A percentile compares a stretch with the other conserved stretches of the same genome.
These are phyloP conservation scores for Lasioglossum villosulum DNA, from an alignment of 2,888 invertebrate species.

Conservation along the genomic window DNA sequence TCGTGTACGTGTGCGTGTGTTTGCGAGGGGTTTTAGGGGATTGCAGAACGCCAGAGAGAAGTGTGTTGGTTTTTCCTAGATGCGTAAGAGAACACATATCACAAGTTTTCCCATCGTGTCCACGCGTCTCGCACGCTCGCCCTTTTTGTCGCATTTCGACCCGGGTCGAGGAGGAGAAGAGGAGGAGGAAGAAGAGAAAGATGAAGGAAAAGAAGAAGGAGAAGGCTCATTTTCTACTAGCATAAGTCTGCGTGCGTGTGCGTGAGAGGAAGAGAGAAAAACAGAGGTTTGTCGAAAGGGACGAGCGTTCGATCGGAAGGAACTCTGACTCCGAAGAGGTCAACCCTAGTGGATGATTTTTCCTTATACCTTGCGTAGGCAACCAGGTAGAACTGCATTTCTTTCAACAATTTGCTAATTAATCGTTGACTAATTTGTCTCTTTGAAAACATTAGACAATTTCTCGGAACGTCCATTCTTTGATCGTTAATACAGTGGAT, in stretches of 20 bases:
- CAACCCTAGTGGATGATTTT: background rate
- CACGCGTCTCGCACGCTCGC: constrained; percentile 56
- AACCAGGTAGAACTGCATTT: no score
- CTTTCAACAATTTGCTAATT: no score
- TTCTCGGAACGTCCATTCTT: no score
- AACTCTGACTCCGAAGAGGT: constrained; percentile 29
- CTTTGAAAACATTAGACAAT: no score
- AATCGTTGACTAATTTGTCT: no score
- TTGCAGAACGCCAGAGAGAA: constrained; percentile 14
- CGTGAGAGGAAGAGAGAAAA: constrained; percentile 26
- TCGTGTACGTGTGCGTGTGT: constrained; percentile 34
- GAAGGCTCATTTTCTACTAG: constrained; percentile 60
- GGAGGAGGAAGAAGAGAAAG: constrained; percentile 14
- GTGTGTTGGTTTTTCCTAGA: constrained; percentile 69
- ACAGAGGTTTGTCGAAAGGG: constrained; percentile 57
- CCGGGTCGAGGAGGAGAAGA: constrained; percentile 19
- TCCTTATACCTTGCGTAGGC: background rate
- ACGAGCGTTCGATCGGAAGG: constrained; percentile 71
- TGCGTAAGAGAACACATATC: constrained; percentile 77
- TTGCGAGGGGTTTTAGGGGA: background rate
- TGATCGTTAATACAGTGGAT: no score
- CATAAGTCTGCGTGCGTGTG: constrained; percentile 46
- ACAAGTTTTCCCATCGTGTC: constrained; percentile 68
- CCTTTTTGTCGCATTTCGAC: constrained; percentile 48
- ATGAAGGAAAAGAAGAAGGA: constrained; percentile 15